Percentiles rank a stretch among this genome's conserved stretches.
Evolutionary conservation across 2,113 vertebrate species (phyloP).

Genomic region (Rhinoderma darwinii): DNA sequence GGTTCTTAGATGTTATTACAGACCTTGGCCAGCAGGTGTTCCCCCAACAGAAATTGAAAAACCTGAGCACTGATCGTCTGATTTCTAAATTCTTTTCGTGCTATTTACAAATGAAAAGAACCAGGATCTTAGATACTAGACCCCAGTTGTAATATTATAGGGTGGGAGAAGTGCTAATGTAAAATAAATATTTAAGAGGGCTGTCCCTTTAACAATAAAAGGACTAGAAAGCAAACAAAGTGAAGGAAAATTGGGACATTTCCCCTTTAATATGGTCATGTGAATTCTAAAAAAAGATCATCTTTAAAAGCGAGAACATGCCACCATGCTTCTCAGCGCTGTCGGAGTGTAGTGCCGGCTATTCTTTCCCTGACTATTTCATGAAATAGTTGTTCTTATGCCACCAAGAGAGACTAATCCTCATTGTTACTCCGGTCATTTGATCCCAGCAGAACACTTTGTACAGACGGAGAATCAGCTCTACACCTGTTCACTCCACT

Average conservation of each 20-base stretch:
- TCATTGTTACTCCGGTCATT: conserved; percentile 49
- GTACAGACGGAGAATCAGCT: conserved; percentile 32
- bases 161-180: too few species aligned
- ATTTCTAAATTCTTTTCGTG: neutral
- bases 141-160: neutral
- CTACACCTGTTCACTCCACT: conserved; percentile 52
- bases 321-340: neutral
- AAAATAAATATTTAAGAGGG: neutral
- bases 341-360: neutral
- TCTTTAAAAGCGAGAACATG: neutral
- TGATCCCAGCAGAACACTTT: conserved; percentile 41
- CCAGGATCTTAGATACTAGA: neutral
- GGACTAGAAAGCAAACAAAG: neutral
- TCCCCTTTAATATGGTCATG: neutral
- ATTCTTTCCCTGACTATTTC: conserved; percentile 32
- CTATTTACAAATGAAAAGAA: too few species aligned
- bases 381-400: conserved; percentile 47
- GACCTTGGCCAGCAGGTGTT: neutral
- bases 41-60: neutral
- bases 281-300: conserved; percentile 17
- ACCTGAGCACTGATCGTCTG: neutral
- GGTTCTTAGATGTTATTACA: too few species aligned
- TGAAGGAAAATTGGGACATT: neutral
- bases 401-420: conserved; percentile 54
- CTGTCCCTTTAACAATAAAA: neutral